Percentiles rank a stretch among this genome's conserved stretches.
Conservation (phyloP, 2,797 vertebrate species). For the Muraenolepis orangiensis region DNA sequence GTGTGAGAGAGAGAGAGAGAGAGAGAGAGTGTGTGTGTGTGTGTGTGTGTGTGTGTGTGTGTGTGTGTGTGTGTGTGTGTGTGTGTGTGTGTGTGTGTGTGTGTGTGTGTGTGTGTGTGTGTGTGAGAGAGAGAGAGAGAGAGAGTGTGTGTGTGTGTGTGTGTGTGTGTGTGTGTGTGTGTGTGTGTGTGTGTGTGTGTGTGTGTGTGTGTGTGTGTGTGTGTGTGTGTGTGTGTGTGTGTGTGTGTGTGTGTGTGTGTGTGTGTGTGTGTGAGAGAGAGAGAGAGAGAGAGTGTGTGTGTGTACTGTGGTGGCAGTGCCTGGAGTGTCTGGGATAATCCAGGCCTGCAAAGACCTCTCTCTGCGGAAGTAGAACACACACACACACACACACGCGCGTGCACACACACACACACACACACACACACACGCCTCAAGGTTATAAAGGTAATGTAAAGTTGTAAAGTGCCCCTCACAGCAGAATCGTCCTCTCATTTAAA, state of each 20-base stretch:
- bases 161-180: too few relatives aligned
- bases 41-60: too few relatives aligned
- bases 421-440: conserved; percentile 46
- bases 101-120: too few relatives aligned
- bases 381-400: not conserved
- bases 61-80: too few relatives aligned
- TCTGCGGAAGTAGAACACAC: conserved; percentile 1
- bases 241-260: too few relatives aligned
- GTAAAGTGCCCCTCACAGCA: conserved; percentile 42
- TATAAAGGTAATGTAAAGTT: conserved; percentile 44
- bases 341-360: conserved; percentile 29
- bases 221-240: not conserved
- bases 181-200: too few relatives aligned
- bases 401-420: conserved; percentile 3
- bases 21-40: too few relatives aligned
- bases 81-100: too few relatives aligned
- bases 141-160: too few relatives aligned
- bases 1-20: too few relatives aligned
- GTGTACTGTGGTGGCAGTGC: conserved; percentile 7
- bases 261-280: too few relatives aligned
- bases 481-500: not conserved
- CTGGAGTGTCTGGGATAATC: conserved; percentile 43
- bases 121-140: too few relatives aligned
- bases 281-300: not conserved
- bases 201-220: not conserved